Evolutionary conservation across 2,888 invertebrate species (phyloP).

Genomic region (Phyllotreta striolata): DNA sequence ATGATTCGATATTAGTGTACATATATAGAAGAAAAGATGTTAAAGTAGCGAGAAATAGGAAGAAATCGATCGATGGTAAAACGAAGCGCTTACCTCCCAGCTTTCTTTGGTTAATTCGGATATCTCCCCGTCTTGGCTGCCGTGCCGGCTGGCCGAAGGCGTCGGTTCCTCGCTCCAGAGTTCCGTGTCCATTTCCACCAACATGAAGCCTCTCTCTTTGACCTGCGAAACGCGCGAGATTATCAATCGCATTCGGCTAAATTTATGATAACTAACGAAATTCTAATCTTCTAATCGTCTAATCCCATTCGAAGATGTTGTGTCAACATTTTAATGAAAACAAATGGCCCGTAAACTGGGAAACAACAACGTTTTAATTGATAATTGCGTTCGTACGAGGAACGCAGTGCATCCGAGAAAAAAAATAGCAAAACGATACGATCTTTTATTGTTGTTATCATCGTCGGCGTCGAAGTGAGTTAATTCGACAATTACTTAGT

Average conservation of each 20-base stretch:
- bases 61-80: constrained; percentile 42
- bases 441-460: too few relatives aligned
- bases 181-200: constrained; percentile 90
- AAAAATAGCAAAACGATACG: too few relatives aligned
- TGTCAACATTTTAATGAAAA: too few relatives aligned
- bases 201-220: constrained; percentile 78
- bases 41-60: constrained; percentile 26
- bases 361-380: too few relatives aligned
- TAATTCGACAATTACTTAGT: too few relatives aligned
- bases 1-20: background rate
- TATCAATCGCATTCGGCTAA: background rate
- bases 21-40: constrained; percentile 21
- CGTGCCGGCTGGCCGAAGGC: constrained; percentile 64
- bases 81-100: constrained; percentile 82
- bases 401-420: too few relatives aligned
- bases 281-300: too few relatives aligned
- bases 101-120: constrained; percentile 86
- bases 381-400: too few relatives aligned
- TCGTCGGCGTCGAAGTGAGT: too few relatives aligned
- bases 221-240: constrained; percentile 50
- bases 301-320: too few relatives aligned
- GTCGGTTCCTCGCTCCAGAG: constrained; percentile 76
- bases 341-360: too few relatives aligned
- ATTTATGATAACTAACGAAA: background rate
- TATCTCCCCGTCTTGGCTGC: constrained; percentile 77